Conservation (phyloP, 2,888 invertebrate species). For the Aleiodes testaceus region DNA sequence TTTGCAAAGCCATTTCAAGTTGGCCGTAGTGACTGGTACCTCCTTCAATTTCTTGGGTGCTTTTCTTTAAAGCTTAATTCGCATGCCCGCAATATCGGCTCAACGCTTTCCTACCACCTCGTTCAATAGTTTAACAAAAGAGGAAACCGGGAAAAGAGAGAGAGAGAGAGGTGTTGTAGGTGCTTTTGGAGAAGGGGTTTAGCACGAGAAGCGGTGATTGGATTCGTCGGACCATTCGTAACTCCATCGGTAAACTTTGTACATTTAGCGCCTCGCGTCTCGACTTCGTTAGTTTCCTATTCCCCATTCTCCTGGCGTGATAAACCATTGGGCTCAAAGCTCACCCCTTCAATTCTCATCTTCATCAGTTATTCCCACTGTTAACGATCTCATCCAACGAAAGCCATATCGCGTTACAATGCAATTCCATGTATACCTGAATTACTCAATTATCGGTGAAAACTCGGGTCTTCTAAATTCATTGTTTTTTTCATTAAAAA, state of each 20-base stretch:
- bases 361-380: conserved; percentile 12
- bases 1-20: conserved; percentile 72
- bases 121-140: conserved; percentile 39
- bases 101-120: conserved; percentile 40
- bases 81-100: conserved; percentile 46
- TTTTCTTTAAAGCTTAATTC: conserved; percentile 56
- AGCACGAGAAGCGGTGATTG: conserved; percentile 64
- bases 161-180: conserved; percentile 26
- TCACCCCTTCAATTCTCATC: conserved; percentile 3
- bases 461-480: conserved; percentile 9
- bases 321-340: no score
- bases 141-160: conserved; percentile 8
- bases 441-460: no score
- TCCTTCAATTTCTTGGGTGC: conserved; percentile 51
- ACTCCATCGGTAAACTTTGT: conserved; percentile 69
- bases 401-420: conserved; percentile 18
- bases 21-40: conserved; percentile 54
- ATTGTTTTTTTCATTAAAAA: no score
- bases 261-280: conserved; percentile 59
- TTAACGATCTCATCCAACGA: conserved; percentile 28
- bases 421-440: conserved; percentile 5
- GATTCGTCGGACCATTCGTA: conserved; percentile 65
- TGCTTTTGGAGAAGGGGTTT: conserved; percentile 11
- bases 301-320: not conserved
- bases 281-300: conserved; percentile 37